Evolutionary conservation across 2,797 vertebrate species (phyloP).

Genomic region (Spinibarbus caldwelli): DNA sequence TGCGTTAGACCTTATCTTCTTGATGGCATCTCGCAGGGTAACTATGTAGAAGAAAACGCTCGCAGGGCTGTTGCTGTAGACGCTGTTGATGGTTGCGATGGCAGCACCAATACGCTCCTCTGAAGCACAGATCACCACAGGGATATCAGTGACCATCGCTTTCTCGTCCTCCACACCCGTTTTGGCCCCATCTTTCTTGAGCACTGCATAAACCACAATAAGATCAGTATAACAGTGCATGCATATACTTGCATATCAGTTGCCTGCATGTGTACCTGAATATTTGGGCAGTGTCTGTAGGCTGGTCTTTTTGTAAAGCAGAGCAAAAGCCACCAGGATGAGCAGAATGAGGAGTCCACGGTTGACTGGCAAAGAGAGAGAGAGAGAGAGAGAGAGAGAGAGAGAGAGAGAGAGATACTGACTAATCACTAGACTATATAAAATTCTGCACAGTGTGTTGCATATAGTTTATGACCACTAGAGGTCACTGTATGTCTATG

Average conservation of each 20-base stretch:
- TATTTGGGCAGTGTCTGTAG: conserved; percentile 64
- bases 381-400: background rate
- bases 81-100: conserved; percentile 92
- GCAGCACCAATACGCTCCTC: conserved; percentile 87
- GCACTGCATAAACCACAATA: conserved; percentile 54
- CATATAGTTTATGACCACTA: background rate
- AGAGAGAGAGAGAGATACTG: background rate
- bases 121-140: conserved; percentile 89
- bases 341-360: conserved; percentile 86
- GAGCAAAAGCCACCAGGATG: conserved; percentile 82
- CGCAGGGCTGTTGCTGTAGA: conserved; percentile 88
- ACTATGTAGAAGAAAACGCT: conserved; percentile 91
- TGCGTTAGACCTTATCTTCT: conserved; percentile 71
- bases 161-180: background rate
- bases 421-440: background rate
- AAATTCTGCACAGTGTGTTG: background rate
- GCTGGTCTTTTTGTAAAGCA: conserved; percentile 86
- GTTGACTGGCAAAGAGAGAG: conserved; percentile 82
- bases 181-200: conserved; percentile 34
- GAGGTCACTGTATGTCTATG: conserved; percentile 11
- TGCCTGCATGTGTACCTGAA: conserved; percentile 70
- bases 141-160: conserved; percentile 78
- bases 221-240: background rate
- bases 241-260: background rate
- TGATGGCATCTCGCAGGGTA: conserved; percentile 85